Conservation (phyloP, 2,888 invertebrate species). For the Ischnura elegans region DNA sequence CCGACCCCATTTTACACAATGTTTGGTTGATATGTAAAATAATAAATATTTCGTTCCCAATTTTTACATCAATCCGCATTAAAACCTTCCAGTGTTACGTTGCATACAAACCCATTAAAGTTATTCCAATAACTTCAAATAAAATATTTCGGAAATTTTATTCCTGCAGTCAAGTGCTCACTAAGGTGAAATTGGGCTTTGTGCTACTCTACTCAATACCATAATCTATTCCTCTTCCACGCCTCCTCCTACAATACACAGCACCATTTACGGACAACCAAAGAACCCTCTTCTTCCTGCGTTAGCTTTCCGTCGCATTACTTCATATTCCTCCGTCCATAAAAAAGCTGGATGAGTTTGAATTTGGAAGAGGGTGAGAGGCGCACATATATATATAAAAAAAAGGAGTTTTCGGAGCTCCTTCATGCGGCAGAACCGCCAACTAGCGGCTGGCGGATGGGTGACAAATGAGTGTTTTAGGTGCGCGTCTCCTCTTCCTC, state of each 20-base stretch:
- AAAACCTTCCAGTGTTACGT: too few relatives aligned
- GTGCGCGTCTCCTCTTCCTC: neutral
- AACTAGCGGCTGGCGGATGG: slow-evolving; percentile 52
- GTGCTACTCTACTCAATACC: too few relatives aligned
- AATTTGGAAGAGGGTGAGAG: neutral
- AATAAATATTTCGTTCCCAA: too few relatives aligned
- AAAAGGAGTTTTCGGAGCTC: neutral
- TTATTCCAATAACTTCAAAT: too few relatives aligned
- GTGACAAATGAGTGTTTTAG: slow-evolving; percentile 51
- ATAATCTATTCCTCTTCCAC: neutral
- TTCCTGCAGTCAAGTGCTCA: too few relatives aligned
- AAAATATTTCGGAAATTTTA: too few relatives aligned
- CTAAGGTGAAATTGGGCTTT: too few relatives aligned
- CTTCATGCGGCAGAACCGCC: slow-evolving; percentile 17
- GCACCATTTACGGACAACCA: neutral
- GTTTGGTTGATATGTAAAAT: too few relatives aligned
- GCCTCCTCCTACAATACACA: neutral
- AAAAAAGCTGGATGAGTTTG: neutral
- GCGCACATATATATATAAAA: too few relatives aligned
- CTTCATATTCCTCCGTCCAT: slow-evolving; percentile 18
- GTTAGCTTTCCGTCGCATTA: slow-evolving; percentile 34
- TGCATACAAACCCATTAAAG: too few relatives aligned
- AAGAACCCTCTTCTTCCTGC: neutral
- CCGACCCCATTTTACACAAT: too few relatives aligned
- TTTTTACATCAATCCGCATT: too few relatives aligned